Evolutionary conservation across 2,113 vertebrate genomes (phyloP).

Genomic region (Triplophysa tibetana): DNA sequence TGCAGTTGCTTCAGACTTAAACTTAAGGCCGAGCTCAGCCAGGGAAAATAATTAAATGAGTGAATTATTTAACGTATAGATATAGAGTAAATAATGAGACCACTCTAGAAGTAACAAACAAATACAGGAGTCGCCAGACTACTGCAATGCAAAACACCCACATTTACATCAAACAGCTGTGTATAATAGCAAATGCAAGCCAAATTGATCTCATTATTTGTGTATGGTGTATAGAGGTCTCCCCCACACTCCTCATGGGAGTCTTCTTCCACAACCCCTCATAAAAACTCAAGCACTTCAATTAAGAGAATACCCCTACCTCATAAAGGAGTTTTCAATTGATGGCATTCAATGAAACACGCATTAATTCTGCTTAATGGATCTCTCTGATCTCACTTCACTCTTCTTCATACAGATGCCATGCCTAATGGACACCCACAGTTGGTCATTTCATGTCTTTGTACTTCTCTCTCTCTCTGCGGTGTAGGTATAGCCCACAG

Average conservation of each 20-base stretch:
- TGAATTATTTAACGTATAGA: not conserved
- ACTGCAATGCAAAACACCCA: not conserved
- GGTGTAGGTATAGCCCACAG: not conserved
- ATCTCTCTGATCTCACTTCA: not conserved
- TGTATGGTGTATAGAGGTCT: not conserved
- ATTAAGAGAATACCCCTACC: conserved; percentile 25
- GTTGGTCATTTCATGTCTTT: conserved; percentile 4
- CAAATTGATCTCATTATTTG: not conserved
- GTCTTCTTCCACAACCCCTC: not conserved
- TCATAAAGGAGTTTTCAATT: conserved; percentile 17
- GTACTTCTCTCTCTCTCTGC: not conserved
- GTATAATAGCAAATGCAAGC: not conserved
- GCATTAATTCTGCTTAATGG: conserved; percentile 27
- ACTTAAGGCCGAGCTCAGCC: conserved; percentile 53
- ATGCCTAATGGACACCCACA: not conserved
- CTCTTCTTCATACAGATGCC: not conserved
- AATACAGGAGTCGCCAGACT: not conserved
- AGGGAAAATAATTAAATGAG: conserved; percentile 35
- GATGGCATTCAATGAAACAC: conserved; percentile 33
- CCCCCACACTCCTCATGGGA: conserved; percentile 1
- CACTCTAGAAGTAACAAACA: not conserved
- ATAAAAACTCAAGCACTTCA: conserved; percentile 36
- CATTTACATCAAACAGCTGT: not conserved
- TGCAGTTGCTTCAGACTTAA: conserved; percentile 38
- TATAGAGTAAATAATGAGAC: conserved; percentile 20